Evolutionary conservation across 2,797 vertebrate genomes (phyloP).

Genomic region (Crocidura indochinensis): DNA sequence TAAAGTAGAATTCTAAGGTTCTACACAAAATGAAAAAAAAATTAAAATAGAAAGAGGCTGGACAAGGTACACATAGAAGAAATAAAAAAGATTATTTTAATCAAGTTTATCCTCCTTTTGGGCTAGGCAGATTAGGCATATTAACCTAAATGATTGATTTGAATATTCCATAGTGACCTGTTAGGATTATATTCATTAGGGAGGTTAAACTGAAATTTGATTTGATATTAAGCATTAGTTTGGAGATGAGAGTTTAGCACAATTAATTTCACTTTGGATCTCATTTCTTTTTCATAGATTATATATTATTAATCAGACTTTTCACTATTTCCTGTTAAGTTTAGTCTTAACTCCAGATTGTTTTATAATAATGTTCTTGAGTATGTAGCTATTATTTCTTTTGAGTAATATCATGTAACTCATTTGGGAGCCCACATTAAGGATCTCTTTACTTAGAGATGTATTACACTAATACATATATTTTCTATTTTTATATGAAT

Average conservation of each 20-base stretch:
- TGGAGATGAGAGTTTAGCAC: not conserved
- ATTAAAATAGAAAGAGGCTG: not conserved
- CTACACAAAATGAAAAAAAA: not conserved
- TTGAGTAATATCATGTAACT: not conserved
- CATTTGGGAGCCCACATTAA: not conserved
- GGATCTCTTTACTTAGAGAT: not conserved
- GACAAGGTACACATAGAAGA: not conserved
- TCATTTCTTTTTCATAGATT: not conserved
- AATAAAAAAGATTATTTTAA: not conserved
- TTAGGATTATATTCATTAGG: not conserved
- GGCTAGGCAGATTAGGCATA: not conserved
- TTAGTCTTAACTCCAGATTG: not conserved
- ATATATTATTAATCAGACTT: not conserved
- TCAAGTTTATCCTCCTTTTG: not conserved
- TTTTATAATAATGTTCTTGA: not conserved
- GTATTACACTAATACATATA: conserved; percentile 3
- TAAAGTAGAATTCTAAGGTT: not conserved
- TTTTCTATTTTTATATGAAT: not conserved
- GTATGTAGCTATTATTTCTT: not conserved
- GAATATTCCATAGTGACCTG: not conserved
- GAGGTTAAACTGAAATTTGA: not conserved
- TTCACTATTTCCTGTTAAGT: not conserved
- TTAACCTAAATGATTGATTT: not conserved
- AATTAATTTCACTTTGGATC: not conserved
- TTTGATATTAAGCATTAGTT: not conserved